Percentiles rank a stretch among this genome's conserved stretches.
Evolutionary conservation across 2,113 vertebrate genomes (phyloP).

Genomic region (Aphyosemion australe): DNA sequence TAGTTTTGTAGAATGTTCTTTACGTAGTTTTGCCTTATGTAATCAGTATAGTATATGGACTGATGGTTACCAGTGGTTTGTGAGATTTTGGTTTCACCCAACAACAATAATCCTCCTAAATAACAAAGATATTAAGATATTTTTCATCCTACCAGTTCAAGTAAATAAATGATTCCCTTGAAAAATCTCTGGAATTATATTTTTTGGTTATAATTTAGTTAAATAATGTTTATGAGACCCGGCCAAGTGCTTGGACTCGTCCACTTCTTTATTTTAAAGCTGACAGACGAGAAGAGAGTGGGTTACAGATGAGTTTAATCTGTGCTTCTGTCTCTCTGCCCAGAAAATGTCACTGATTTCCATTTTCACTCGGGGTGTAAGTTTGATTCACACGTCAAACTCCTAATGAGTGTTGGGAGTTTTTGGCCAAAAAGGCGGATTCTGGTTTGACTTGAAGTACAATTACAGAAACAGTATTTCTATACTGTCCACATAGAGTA

Average conservation of each 20-base stretch:
- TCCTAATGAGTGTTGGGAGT: not conserved
- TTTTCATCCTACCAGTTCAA: not conserved
- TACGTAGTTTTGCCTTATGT: no score
- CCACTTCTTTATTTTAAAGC: not conserved
- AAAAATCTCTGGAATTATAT: not conserved
- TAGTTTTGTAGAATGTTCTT: not conserved
- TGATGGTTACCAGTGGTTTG: not conserved
- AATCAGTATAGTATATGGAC: no score
- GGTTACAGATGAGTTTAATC: not conserved
- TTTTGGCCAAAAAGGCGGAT: not conserved
- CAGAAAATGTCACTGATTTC: not conserved
- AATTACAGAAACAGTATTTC: not conserved
- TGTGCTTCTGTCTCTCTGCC: not conserved
- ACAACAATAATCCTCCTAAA: not conserved
- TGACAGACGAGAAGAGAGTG: not conserved
- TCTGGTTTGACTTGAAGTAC: not conserved
- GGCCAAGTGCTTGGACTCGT: not conserved
- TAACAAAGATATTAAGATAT: no score
- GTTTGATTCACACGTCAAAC: not conserved
- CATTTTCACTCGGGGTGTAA: not conserved
- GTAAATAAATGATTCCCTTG: not conserved
- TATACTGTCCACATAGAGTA: no score
- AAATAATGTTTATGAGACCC: not conserved
- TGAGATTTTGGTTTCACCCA: constrained; percentile 24
- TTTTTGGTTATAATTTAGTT: not conserved